Percentiles rank a stretch among this genome's conserved stretches.
Evolutionary conservation across 1,140 invertebrate genomes (phyloP).

Genomic region (Drosophila lini): DNA sequence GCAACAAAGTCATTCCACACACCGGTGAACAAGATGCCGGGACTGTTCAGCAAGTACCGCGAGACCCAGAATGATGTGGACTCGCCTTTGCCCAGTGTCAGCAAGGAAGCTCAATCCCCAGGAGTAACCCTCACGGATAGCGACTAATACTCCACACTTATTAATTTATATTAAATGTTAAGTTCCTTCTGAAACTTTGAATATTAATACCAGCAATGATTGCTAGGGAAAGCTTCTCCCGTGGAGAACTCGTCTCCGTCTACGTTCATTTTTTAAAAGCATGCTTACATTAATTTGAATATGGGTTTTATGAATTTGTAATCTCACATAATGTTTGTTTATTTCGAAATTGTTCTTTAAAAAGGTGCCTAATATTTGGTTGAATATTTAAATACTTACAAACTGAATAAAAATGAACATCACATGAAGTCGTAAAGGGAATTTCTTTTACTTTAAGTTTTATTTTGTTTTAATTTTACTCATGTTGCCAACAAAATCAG

Average conservation of each 20-base stretch:
- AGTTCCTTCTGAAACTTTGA: conserved; percentile 1
- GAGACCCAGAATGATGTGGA: not conserved
- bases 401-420: conserved; percentile 14
- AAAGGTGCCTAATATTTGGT: conserved; percentile 7
- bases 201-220: not conserved
- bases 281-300: no score
- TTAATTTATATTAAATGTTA: conserved; percentile 1
- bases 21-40: conserved; percentile 9
- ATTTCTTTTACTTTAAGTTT: not conserved
- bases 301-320: not conserved
- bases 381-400: conserved; percentile 5
- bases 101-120: not conserved
- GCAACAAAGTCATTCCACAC: conserved; percentile 2
- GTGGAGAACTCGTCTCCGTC: not conserved
- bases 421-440: not conserved
- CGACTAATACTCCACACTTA: conserved; percentile 1
- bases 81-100: not conserved
- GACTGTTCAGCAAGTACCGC: conserved; percentile 5
- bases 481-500: not conserved
- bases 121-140: conserved; percentile 1
- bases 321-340: not conserved
- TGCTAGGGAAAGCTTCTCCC: conserved; percentile 1
- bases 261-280: conserved; percentile 4
- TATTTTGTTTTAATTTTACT: not conserved
- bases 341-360: not conserved